These are phyloP conservation scores for Pseudomyrmex gracilis DNA, from an alignment of 1,140 invertebrate species.

Conservation along the genomic window DNA sequence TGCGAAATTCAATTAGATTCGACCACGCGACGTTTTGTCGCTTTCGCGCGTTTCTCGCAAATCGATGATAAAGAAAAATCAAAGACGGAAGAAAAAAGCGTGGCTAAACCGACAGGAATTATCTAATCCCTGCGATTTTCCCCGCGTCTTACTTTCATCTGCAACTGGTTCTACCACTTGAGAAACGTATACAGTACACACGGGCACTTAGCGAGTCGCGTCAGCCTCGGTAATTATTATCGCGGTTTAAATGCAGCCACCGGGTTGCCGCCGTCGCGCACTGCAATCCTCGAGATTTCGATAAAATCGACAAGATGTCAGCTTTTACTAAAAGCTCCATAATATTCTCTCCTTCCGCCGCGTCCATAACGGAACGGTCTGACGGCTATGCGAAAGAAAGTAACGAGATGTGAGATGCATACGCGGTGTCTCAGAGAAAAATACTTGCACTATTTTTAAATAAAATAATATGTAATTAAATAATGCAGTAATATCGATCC, in stretches of 20 bases:
- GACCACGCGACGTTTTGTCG: background rate
- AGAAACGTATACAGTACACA: conserved; percentile 9
- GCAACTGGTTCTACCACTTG: conserved; percentile 63
- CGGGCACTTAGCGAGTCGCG: conserved; percentile 36
- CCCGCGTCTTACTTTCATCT: conserved; percentile 62
- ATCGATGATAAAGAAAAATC: background rate
- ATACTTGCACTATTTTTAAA: too few species aligned
- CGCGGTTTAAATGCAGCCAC: conserved; percentile 36
- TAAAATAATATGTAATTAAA: too few species aligned
- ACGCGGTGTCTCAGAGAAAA: background rate
- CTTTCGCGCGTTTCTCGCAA: background rate
- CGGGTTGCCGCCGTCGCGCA: background rate
- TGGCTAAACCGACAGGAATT: conserved; percentile 39
- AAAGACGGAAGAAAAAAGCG: conserved; percentile 1
- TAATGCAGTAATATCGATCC: too few species aligned
- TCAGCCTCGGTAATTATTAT: conserved; percentile 62
- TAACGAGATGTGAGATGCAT: background rate
- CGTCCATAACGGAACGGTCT: background rate
- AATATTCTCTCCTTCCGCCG: background rate
- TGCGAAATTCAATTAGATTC: background rate
- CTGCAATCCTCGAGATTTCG: conserved; percentile 5
- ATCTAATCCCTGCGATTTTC: conserved; percentile 69
- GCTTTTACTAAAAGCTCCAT: background rate
- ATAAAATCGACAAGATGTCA: conserved; percentile 30
- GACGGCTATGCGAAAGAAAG: background rate